Evolutionary conservation across 2,888 invertebrate genomes (phyloP).

Genomic region (Lasioglossum marginatum): DNA sequence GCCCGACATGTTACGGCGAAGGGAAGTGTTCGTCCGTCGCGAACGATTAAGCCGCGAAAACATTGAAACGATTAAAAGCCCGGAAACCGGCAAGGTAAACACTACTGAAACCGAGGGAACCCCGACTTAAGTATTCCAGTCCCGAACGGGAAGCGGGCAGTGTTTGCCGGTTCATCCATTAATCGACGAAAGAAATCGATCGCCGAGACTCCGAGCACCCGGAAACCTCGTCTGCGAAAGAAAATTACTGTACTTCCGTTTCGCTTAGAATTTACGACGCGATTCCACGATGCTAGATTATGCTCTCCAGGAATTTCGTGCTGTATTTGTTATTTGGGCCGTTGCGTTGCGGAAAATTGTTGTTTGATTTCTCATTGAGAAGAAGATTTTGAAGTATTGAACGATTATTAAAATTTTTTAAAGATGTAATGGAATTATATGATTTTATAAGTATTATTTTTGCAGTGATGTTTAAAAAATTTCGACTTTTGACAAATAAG

Average conservation of each 20-base stretch:
- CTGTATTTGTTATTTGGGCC: background rate
- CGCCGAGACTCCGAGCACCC: background rate
- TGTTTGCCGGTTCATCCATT: slow-evolving; percentile 31
- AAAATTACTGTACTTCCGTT: slow-evolving; percentile 12
- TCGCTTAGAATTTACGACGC: background rate
- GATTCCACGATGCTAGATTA: background rate
- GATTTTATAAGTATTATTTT: too few species aligned
- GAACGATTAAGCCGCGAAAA: slow-evolving; percentile 33
- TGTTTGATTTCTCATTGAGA: background rate
- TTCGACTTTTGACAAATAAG: background rate
- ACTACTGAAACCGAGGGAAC: slow-evolving; percentile 32
- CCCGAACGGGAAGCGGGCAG: background rate
- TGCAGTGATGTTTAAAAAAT: background rate
- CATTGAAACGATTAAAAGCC: slow-evolving; percentile 22
- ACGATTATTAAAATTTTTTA: too few species aligned
- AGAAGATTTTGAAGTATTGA: too few species aligned
- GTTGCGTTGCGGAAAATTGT: background rate
- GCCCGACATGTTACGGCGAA: background rate
- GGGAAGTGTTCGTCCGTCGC: background rate
- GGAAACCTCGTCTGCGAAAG: background rate
- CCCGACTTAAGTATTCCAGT: slow-evolving; percentile 16
- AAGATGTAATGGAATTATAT: too few species aligned
- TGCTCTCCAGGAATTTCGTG: background rate
- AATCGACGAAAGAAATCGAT: slow-evolving; percentile 30
- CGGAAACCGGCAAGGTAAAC: slow-evolving; percentile 37